These are phyloP conservation scores for Cerceris ruficornis DNA, from an alignment of 2,888 invertebrate genomes.

Conservation along the genomic window DNA sequence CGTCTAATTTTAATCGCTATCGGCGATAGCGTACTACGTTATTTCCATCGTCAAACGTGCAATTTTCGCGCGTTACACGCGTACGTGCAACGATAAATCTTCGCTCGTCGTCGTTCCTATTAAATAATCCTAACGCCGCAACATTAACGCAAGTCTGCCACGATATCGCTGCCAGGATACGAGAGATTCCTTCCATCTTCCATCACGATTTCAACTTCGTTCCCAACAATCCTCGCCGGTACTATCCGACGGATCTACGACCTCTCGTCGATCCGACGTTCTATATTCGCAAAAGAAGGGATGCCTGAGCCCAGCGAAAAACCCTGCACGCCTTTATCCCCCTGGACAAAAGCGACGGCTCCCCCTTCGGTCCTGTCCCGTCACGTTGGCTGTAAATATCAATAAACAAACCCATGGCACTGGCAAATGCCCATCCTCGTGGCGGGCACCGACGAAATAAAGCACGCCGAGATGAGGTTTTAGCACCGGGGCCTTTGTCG, in stretches of 20 bases:
- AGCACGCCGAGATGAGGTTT: slow-evolving; percentile 54
- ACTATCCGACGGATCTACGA: not conserved
- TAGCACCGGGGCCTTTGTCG: slow-evolving; percentile 74
- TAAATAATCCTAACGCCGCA: not conserved
- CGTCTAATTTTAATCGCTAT: slow-evolving; percentile 11
- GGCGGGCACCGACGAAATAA: slow-evolving; percentile 53
- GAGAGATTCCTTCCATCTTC: not conserved
- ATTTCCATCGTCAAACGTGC: slow-evolving; percentile 1
- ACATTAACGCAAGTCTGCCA: too few species aligned
- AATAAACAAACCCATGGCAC: slow-evolving; percentile 67
- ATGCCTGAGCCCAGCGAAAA: slow-evolving; percentile 9
- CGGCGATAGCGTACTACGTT: not conserved
- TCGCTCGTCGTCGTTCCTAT: not conserved
- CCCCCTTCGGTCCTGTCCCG: slow-evolving; percentile 18
- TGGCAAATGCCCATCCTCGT: slow-evolving; percentile 36
- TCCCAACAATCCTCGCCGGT: not conserved
- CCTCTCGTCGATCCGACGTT: not conserved
- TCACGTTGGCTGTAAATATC: slow-evolving; percentile 70
- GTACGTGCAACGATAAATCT: not conserved
- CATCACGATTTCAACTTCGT: not conserved
- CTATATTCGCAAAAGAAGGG: not conserved
- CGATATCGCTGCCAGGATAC: too few species aligned
- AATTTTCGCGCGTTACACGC: not conserved
- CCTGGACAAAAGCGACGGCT: slow-evolving; percentile 38
- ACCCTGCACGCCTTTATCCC: slow-evolving; percentile 9